Evolutionary conservation across 2,797 vertebrate species (phyloP).

Genomic region (Cheirogaleus major): DNA sequence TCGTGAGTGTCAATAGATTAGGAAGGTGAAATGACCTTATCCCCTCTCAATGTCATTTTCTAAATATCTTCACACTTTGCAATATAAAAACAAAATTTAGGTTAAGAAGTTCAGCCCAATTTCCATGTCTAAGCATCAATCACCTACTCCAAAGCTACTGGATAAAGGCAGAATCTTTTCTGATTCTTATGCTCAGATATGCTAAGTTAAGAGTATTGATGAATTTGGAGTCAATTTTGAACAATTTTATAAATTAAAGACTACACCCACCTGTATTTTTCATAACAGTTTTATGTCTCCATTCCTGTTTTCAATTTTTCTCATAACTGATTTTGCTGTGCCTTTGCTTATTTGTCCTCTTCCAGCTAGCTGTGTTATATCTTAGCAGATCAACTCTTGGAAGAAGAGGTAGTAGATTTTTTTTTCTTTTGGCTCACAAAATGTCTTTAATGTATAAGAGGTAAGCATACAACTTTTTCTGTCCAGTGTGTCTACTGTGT

Average conservation of each 20-base stretch:
- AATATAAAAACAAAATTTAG: neutral
- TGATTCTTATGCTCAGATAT: neutral
- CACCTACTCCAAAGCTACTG: neutral
- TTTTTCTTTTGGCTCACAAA: neutral
- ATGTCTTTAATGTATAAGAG: neutral
- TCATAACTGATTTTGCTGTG: neutral
- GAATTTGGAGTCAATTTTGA: neutral
- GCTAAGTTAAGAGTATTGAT: neutral
- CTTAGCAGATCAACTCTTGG: neutral
- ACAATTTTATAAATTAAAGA: neutral
- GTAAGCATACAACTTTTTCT: neutral
- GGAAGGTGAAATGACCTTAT: neutral
- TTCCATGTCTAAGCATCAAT: neutral
- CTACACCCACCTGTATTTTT: neutral
- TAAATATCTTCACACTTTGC: neutral
- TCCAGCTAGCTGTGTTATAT: neutral
- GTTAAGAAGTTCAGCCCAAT: neutral
- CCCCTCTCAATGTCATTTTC: neutral
- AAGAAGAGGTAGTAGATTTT: neutral
- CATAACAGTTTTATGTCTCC: neutral
- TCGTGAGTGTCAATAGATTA: neutral
- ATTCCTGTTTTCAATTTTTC: neutral
- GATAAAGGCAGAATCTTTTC: neutral
- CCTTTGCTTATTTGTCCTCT: neutral
- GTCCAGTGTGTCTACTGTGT: neutral